Conservation (phyloP, 2,888 invertebrate genomes). For the Crepidodera aurea region DNA sequence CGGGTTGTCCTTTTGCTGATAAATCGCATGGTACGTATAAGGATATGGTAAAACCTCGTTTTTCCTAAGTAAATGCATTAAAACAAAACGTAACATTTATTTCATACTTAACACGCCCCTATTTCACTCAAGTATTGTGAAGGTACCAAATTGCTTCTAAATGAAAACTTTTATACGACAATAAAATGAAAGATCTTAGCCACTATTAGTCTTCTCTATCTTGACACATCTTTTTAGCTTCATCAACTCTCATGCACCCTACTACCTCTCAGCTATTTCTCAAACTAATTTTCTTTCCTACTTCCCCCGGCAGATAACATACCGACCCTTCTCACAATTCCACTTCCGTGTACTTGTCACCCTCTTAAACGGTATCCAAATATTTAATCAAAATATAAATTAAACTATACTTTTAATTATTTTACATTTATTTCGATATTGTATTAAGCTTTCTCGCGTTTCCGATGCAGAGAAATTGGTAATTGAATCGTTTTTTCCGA, state of each 20-base stretch:
- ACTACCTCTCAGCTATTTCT: slow-evolving; percentile 47
- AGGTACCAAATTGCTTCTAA: slow-evolving; percentile 36
- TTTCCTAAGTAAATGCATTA: too few species aligned
- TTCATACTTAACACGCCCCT: background rate
- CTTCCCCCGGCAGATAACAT: slow-evolving; percentile 35
- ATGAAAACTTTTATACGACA: slow-evolving; percentile 41
- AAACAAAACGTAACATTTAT: background rate
- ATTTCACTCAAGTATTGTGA: slow-evolving; percentile 28
- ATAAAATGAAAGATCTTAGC: slow-evolving; percentile 45
- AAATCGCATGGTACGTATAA: too few species aligned
- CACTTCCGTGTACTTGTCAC: slow-evolving; percentile 37
- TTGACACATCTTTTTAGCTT: slow-evolving; percentile 48
- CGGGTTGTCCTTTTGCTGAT: too few species aligned
- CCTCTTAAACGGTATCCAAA: slow-evolving; percentile 36
- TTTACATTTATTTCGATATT: slow-evolving; percentile 27
- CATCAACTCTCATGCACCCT: slow-evolving; percentile 46
- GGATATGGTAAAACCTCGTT: too few species aligned
- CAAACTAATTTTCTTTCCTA: slow-evolving; percentile 46
- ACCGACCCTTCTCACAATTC: slow-evolving; percentile 38
- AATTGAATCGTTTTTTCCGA: slow-evolving; percentile 29
- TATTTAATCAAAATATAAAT: slow-evolving; percentile 41
- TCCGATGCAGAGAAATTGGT: slow-evolving; percentile 8
- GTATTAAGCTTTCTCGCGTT: slow-evolving; percentile 28
- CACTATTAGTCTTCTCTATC: slow-evolving; percentile 48
- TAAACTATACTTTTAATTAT: slow-evolving; percentile 38